Evolutionary conservation across 2,888 invertebrate species (phyloP).

Genomic region (Stenotaenia linearis): DNA sequence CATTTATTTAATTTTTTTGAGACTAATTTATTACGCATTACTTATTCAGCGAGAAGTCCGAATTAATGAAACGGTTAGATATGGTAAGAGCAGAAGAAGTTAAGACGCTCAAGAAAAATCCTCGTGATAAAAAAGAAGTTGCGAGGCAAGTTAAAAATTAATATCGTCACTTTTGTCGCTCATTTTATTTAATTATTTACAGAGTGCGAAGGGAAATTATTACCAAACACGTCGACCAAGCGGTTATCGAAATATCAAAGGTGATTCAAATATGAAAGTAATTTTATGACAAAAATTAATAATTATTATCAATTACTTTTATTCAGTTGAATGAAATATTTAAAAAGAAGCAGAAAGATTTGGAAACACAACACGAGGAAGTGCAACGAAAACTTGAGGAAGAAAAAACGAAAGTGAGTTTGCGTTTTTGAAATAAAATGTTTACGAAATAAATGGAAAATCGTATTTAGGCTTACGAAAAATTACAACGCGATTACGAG

Average conservation of each 20-base stretch:
- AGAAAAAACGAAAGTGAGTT: conserved; percentile 51
- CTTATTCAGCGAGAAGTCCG: conserved; percentile 44
- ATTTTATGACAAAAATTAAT: no score
- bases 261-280: conserved; percentile 29
- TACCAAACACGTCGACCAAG: conserved; percentile 49
- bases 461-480: conserved; percentile 1
- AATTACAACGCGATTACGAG: conserved; percentile 13
- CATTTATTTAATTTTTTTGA: neutral
- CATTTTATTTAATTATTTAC: conserved; percentile 35
- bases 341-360: conserved; percentile 66
- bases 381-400: conserved; percentile 64
- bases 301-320: neutral
- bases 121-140: conserved; percentile 82
- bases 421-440: neutral
- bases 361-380: conserved; percentile 71
- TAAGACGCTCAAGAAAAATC: conserved; percentile 75
- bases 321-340: conserved; percentile 61
- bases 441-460: neutral
- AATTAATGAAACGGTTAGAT: conserved; percentile 66
- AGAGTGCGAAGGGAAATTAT: conserved; percentile 78
- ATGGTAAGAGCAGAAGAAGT: conserved; percentile 79
- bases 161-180: neutral
- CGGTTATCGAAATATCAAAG: conserved; percentile 35
- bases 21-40: neutral
- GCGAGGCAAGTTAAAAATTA: conserved; percentile 49